These are phyloP conservation scores for Xestia xanthographa DNA, from an alignment of 2,888 invertebrate genomes.

Conservation along the genomic window DNA sequence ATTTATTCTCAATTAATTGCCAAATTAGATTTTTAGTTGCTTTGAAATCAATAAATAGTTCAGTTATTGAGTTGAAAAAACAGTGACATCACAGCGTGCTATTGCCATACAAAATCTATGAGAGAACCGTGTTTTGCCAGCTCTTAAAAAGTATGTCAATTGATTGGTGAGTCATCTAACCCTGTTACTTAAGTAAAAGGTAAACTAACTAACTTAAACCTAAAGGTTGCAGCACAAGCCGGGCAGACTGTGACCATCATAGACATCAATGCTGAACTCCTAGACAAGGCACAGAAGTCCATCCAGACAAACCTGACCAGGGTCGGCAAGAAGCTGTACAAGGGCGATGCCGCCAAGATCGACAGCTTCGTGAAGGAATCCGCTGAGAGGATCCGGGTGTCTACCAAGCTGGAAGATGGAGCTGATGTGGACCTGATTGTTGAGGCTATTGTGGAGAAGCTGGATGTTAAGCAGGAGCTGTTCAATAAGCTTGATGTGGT, in stretches of 20 bases:
- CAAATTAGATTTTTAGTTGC: no score
- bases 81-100: no score
- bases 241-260: slow-evolving; percentile 95
- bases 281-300: slow-evolving; percentile 93
- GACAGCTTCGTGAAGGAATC: slow-evolving; percentile 93
- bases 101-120: no score
- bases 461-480: slow-evolving; percentile 94
- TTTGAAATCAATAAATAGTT: no score
- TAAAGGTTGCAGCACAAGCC: slow-evolving; percentile 96
- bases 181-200: neutral
- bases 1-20: no score
- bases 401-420: slow-evolving; percentile 90
- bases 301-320: slow-evolving; percentile 93
- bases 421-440: slow-evolving; percentile 93
- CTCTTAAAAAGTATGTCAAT: no score
- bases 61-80: no score
- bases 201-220: neutral
- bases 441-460: slow-evolving; percentile 97
- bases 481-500: slow-evolving; percentile 94
- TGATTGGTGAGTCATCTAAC: no score
- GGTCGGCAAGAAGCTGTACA: slow-evolving; percentile 94
- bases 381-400: slow-evolving; percentile 89
- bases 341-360: slow-evolving; percentile 92
- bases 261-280: slow-evolving; percentile 93
- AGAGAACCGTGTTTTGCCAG: no score